Conservation (phyloP, 2,797 vertebrate species). For the Enteromius viviparus region DNA sequence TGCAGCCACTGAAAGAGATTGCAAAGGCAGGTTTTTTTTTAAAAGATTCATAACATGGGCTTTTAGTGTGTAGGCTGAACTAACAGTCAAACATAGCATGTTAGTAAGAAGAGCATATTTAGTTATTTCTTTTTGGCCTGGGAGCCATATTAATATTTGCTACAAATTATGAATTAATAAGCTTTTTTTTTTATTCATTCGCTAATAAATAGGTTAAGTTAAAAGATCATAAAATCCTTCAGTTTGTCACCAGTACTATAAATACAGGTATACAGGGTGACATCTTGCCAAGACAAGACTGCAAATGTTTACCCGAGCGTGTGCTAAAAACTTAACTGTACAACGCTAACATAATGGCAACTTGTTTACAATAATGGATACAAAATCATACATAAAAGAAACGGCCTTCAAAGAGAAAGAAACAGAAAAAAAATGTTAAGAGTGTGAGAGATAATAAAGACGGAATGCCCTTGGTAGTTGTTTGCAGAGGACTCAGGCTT, state of each 20-base stretch:
- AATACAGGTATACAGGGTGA: neutral
- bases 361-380: neutral
- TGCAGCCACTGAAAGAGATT: conserved; percentile 62
- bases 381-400: neutral
- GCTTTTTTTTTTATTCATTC: neutral
- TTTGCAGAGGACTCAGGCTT: neutral
- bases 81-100: conserved; percentile 1
- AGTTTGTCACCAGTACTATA: neutral
- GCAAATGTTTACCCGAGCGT: neutral
- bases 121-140: neutral
- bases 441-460: conserved; percentile 14
- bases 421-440: neutral
- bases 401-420: neutral
- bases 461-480: conserved; percentile 3
- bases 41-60: conserved; percentile 75
- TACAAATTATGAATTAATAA: neutral
- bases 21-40: conserved; percentile 62
- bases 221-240: neutral
- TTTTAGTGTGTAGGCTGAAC: conserved; percentile 66
- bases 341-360: neutral
- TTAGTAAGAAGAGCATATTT: neutral
- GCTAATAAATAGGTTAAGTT: neutral
- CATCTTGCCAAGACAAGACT: neutral
- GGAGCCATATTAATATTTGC: neutral
- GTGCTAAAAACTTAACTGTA: neutral